Conservation (phyloP, 2,888 invertebrate genomes). For the Eupithecia pulchellata region DNA sequence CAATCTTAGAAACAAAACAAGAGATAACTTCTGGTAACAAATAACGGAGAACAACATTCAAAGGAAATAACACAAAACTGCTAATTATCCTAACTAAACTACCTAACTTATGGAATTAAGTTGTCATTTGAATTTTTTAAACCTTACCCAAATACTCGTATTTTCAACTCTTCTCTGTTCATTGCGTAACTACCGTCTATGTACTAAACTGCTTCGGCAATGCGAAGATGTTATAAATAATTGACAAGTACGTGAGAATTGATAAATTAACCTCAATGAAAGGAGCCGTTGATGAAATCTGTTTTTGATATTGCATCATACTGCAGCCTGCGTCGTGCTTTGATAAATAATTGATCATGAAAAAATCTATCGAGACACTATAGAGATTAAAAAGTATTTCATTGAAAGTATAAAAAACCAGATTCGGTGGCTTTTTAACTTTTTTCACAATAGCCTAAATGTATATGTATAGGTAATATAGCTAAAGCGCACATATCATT, state of each 20-base stretch:
- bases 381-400: not conserved
- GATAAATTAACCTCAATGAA: slow-evolving; percentile 67
- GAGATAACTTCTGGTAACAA: too few relatives aligned
- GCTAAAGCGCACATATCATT: too few relatives aligned
- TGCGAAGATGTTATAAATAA: slow-evolving; percentile 28
- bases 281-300: slow-evolving; percentile 65
- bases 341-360: not conserved
- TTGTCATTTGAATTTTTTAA: too few relatives aligned
- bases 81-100: too few relatives aligned
- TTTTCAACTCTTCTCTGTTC: slow-evolving; percentile 11
- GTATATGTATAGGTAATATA: too few relatives aligned
- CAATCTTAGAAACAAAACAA: too few relatives aligned
- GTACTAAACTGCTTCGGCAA: slow-evolving; percentile 20
- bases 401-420: not conserved
- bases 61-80: too few relatives aligned
- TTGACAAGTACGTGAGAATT: slow-evolving; percentile 46
- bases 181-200: slow-evolving; percentile 12
- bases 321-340: slow-evolving; percentile 22
- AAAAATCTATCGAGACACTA: not conserved
- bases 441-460: not conserved
- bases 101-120: too few relatives aligned
- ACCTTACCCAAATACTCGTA: slow-evolving; percentile 29
- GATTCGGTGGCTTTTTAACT: not conserved
- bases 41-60: too few relatives aligned
- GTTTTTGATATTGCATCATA: slow-evolving; percentile 76